phyloP scores from a whole-genome alignment of 2,113 vertebrate species.

The Scartelaos histophorus region DNA sequence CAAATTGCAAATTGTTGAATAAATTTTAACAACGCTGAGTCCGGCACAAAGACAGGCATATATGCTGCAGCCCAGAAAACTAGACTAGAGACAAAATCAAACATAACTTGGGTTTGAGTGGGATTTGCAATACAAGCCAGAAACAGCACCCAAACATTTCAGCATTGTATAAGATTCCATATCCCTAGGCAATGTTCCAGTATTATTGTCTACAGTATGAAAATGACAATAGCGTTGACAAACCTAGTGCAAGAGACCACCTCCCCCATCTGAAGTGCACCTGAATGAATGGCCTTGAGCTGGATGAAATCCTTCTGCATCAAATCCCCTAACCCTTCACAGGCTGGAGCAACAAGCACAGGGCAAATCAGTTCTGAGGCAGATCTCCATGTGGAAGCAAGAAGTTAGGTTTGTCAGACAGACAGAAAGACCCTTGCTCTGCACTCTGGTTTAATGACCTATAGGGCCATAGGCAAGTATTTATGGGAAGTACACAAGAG shows the following conservation, averaged over 20 bases:
- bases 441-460: conserved; percentile 49
- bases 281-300: conserved; percentile 30
- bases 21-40: background rate
- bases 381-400: conserved; percentile 16
- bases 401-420: conserved; percentile 44
- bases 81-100: too few species aligned
- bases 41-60: background rate
- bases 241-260: conserved; percentile 23
- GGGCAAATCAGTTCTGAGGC: conserved; percentile 36
- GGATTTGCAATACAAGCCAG: background rate
- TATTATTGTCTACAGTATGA: conserved; percentile 40
- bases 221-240: conserved; percentile 34
- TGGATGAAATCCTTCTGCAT: conserved; percentile 46
- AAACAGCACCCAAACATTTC: background rate
- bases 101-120: background rate
- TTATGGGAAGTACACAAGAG: conserved; percentile 18
- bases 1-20: background rate
- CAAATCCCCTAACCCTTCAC: conserved; percentile 9
- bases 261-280: conserved; percentile 25
- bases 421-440: conserved; percentile 32
- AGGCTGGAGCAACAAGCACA: conserved; percentile 22
- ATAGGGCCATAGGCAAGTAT: conserved; percentile 42
- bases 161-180: background rate
- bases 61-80: too few species aligned
- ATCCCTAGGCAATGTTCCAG: background rate